Evolutionary conservation across 2,888 invertebrate genomes (phyloP).

Genomic region (Electrophaes corylata): DNA sequence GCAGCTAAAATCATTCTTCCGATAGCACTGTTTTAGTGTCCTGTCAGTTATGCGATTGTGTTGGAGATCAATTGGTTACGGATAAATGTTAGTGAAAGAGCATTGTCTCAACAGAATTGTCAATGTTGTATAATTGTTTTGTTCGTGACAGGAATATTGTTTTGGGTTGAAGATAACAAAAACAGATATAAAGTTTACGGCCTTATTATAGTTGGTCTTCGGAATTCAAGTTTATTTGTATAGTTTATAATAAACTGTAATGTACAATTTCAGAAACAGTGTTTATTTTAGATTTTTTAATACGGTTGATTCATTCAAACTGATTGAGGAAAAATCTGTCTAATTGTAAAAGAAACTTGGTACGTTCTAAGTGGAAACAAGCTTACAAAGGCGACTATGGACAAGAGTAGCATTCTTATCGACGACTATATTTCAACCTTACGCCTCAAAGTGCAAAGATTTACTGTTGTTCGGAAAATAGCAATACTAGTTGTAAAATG

Average conservation of each 20-base stretch:
- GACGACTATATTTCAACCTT: conserved; percentile 23
- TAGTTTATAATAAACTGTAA: not conserved
- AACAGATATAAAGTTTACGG: not conserved
- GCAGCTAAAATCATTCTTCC: conserved; percentile 9
- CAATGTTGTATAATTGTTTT: conserved; percentile 24
- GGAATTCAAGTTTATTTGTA: not conserved
- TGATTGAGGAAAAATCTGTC: conserved; percentile 1
- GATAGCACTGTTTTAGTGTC: conserved; percentile 22
- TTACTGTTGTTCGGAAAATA: conserved; percentile 22
- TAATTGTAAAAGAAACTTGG: conserved; percentile 4
- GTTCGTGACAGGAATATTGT: conserved; percentile 3
- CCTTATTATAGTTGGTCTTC: too few relatives aligned
- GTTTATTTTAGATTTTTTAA: too few relatives aligned
- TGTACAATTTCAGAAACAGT: not conserved
- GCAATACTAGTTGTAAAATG: conserved; percentile 9
- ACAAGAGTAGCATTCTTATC: conserved; percentile 16
- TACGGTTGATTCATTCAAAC: not conserved
- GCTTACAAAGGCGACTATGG: conserved; percentile 8
- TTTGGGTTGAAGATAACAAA: not conserved
- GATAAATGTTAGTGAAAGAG: conserved; percentile 1
- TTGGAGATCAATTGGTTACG: conserved; percentile 24
- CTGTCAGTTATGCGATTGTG: conserved; percentile 22
- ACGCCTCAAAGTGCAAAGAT: conserved; percentile 19
- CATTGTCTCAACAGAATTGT: conserved; percentile 21
- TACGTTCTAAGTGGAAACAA: conserved; percentile 12